Conservation (phyloP, 1,140 invertebrate species). For the Centruroides vittatus region DNA sequence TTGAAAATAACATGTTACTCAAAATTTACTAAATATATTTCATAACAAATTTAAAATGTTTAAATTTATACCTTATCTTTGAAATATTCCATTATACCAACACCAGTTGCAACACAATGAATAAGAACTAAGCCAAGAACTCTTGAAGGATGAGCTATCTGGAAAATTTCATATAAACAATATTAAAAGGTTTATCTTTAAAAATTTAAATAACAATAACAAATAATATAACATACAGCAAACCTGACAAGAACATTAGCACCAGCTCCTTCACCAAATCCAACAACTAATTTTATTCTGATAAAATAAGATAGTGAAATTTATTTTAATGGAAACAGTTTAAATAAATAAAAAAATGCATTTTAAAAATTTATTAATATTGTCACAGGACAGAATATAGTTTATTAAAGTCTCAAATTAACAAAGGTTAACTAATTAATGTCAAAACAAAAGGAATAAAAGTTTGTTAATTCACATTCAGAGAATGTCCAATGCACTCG, state of each 20-base stretch:
- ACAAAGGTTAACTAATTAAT: too few relatives aligned
- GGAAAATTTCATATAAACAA: not conserved
- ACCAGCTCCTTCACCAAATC: constrained; percentile 23
- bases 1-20: too few relatives aligned
- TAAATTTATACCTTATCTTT: constrained; percentile 49
- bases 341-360: not conserved
- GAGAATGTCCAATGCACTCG: too few relatives aligned
- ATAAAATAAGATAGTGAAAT: not conserved
- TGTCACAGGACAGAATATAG: too few relatives aligned
- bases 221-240: constrained; percentile 15
- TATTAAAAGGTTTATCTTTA: not conserved
- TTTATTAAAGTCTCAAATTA: too few relatives aligned
- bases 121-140: constrained; percentile 65
- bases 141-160: constrained; percentile 53
- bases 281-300: constrained; percentile 22
- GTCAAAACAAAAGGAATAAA: too few relatives aligned
- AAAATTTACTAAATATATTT: not conserved
- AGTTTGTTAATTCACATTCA: too few relatives aligned
- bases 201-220: not conserved
- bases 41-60: not conserved
- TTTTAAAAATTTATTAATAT: too few relatives aligned
- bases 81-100: constrained; percentile 72
- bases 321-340: not conserved
- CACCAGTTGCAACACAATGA: constrained; percentile 74
- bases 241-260: constrained; percentile 23